Conservation (phyloP, 1,140 invertebrate species). For the Lasioglossum baleicum region DNA sequence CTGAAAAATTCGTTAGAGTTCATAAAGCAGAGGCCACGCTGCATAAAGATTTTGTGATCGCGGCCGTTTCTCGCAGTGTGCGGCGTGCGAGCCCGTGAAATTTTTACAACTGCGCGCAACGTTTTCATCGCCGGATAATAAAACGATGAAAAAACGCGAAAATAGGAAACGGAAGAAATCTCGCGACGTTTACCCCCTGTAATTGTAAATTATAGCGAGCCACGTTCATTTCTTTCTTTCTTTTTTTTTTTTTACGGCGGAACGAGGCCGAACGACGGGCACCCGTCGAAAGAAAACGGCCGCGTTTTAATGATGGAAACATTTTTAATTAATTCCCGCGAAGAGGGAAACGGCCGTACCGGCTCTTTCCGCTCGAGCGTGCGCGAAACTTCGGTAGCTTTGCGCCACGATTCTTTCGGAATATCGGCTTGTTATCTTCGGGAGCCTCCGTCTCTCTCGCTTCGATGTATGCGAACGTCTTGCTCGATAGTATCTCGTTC, state of each 20-base stretch:
- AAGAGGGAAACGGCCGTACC: background rate
- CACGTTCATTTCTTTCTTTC: background rate
- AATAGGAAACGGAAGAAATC: too few species aligned
- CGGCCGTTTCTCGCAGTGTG: too few species aligned
- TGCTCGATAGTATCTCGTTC: too few species aligned
- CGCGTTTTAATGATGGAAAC: constrained; percentile 4
- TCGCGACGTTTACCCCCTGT: background rate
- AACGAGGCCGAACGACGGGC: constrained; percentile 11
- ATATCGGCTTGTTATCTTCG: background rate
- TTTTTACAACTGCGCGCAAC: background rate
- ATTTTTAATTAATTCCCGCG: constrained; percentile 28
- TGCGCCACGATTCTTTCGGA: background rate
- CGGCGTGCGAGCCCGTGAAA: background rate
- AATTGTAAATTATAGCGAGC: constrained; percentile 26
- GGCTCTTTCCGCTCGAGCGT: background rate
- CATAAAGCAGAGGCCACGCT: too few species aligned
- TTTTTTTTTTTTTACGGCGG: background rate
- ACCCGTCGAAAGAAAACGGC: background rate
- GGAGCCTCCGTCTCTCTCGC: too few species aligned
- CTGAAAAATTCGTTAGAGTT: too few species aligned
- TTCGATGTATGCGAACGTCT: too few species aligned
- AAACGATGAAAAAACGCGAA: background rate
- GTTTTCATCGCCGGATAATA: background rate
- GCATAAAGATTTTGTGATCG: too few species aligned
- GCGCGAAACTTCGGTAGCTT: background rate